Evolutionary conservation across 2,797 vertebrate species (phyloP).

Genomic region (Nannoperca obscura): DNA sequence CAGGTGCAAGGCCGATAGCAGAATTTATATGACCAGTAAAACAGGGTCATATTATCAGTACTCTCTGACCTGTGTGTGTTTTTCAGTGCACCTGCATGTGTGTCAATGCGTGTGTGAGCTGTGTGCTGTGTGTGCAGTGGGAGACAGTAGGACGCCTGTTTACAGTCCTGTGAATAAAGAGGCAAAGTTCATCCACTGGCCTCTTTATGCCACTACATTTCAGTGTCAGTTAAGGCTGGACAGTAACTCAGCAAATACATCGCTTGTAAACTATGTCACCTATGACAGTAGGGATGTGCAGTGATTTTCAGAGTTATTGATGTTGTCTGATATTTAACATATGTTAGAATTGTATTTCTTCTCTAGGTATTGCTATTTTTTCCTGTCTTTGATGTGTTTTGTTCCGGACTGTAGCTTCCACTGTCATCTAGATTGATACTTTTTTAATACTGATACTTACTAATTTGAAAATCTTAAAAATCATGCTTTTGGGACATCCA

Average conservation of each 20-base stretch:
- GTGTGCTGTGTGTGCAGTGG: constrained; percentile 38
- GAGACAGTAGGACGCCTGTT: constrained; percentile 63
- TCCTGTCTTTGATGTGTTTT: background rate
- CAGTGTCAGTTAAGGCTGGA: constrained; percentile 47
- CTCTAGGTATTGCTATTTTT: background rate
- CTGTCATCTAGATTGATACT: background rate
- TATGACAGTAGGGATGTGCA: background rate
- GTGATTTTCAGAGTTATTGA: constrained; percentile 22
- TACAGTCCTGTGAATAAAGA: constrained; percentile 73
- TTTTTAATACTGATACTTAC: too few species aligned
- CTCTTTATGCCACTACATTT: constrained; percentile 55
- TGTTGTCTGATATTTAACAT: constrained; percentile 20
- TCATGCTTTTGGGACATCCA: background rate
- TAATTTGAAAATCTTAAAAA: background rate
- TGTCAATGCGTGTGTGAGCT: constrained; percentile 36
- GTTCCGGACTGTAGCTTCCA: background rate
- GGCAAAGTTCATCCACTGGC: constrained; percentile 74
- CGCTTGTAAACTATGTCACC: constrained; percentile 26
- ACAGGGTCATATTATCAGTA: constrained; percentile 71
- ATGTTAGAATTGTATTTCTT: background rate
- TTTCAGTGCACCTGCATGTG: constrained; percentile 56
- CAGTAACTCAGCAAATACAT: constrained; percentile 48
- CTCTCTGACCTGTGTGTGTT: constrained; percentile 63
- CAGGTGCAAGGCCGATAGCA: constrained; percentile 56
- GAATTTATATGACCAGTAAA: constrained; percentile 69